Evolutionary conservation across 2,797 vertebrate genomes (phyloP).

Genomic region (Squalus acanthias): DNA sequence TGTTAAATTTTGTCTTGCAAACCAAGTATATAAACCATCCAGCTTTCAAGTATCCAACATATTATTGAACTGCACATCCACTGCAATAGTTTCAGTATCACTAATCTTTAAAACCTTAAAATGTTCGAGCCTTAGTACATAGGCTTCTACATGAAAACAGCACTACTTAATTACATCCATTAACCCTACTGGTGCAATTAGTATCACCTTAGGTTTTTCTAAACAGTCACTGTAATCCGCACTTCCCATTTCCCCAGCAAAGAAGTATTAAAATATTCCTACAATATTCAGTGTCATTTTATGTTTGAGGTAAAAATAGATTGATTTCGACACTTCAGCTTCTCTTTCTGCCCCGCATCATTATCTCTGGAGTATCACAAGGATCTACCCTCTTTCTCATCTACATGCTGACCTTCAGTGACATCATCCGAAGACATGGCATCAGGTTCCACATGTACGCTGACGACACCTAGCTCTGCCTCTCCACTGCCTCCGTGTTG

Average conservation of each 20-base stretch:
- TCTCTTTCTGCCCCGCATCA: neutral
- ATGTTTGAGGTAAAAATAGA: neutral
- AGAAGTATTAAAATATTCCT: neutral
- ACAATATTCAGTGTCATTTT: neutral
- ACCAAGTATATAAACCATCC: neutral
- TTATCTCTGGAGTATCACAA: neutral
- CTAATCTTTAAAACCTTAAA: neutral
- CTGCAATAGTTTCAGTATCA: neutral
- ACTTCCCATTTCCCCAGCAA: neutral
- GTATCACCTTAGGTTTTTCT: neutral
- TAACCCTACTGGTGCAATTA: neutral
- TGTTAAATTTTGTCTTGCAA: neutral
- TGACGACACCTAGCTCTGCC: neutral
- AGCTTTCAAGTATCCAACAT: neutral
- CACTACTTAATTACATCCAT: neutral
- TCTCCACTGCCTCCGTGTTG: neutral
- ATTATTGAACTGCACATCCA: neutral
- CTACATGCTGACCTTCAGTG: neutral
- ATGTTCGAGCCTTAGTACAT: neutral
- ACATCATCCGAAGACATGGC: neutral
- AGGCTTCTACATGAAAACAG: neutral
- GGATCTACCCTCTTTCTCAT: neutral
- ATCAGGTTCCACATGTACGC: neutral
- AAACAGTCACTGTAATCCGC: neutral
- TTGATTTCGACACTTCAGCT: neutral